Conservation (phyloP, 2,797 vertebrate genomes). For the Hemitrygon akajei region DNA sequence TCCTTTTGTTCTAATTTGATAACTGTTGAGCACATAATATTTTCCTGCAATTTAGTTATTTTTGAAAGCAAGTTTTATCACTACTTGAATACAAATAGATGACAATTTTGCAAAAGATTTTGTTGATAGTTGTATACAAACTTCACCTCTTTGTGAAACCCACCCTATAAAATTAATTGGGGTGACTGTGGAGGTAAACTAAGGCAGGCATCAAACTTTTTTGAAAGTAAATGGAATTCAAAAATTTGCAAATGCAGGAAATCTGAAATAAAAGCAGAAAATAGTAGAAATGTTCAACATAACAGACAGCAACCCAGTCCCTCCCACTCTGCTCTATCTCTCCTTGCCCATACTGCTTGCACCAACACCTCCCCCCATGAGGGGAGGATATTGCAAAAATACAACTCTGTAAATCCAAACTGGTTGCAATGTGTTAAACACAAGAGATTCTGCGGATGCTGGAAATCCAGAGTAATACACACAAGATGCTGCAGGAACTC, state of each 20-base stretch:
- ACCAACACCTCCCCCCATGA: too few species aligned
- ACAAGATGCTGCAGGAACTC: too few species aligned
- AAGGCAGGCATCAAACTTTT: not conserved
- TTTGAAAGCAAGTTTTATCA: not conserved
- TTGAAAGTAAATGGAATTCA: not conserved
- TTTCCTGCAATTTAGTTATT: not conserved
- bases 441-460: too few species aligned
- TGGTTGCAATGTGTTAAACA: not conserved
- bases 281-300: too few species aligned
- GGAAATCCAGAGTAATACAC: too few species aligned
- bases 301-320: too few species aligned
- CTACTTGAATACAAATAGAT: not conserved
- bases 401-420: not conserved
- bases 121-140: too few species aligned
- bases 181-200: not conserved
- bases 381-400: not conserved
- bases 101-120: not conserved
- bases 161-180: not conserved
- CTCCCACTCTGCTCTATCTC: too few species aligned
- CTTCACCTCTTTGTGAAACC: not conserved
- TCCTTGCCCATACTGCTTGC: too few species aligned
- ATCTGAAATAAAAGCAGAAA: too few species aligned
- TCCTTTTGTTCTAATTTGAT: constrained; percentile 14
- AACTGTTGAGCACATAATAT: not conserved
- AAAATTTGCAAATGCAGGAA: too few species aligned